Conservation (phyloP, 2,888 invertebrate species). For the Cryptocephalus moraei region DNA sequence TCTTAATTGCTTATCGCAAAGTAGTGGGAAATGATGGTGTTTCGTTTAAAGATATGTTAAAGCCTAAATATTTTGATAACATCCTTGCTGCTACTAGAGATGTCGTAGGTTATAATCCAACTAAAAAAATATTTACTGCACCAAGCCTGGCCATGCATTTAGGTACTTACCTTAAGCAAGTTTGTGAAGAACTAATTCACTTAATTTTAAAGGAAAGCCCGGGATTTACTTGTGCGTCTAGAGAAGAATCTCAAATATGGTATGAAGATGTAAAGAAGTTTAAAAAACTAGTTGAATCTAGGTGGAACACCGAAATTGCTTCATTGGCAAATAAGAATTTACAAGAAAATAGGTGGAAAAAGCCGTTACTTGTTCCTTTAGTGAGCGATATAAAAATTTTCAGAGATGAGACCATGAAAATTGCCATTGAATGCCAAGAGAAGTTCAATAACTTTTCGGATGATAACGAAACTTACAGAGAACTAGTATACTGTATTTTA, state of each 20-base stretch:
- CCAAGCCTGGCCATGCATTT: slow-evolving; percentile 20
- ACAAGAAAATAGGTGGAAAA: slow-evolving; percentile 18
- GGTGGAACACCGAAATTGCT: slow-evolving; percentile 18
- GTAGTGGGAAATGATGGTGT: slow-evolving; percentile 8
- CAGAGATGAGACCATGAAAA: slow-evolving; percentile 12
- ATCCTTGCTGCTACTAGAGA: slow-evolving; percentile 13
- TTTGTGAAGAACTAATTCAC: slow-evolving; percentile 15
- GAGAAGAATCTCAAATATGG: slow-evolving; percentile 1
- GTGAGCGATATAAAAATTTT: slow-evolving; percentile 18
- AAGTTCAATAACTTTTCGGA: slow-evolving; percentile 3
- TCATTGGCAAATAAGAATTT: slow-evolving; percentile 19
- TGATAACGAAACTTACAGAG: slow-evolving; percentile 7
- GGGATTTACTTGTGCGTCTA: slow-evolving; percentile 13
- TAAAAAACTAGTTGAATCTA: slow-evolving; percentile 7
- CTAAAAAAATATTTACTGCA: slow-evolving; percentile 16
- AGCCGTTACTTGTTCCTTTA: slow-evolving; percentile 17
- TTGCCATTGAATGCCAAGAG: slow-evolving; percentile 7
- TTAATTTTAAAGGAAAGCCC: slow-evolving; percentile 14
- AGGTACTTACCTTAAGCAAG: slow-evolving; percentile 15
- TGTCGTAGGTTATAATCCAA: slow-evolving; percentile 15
- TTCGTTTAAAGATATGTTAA: slow-evolving; percentile 13
- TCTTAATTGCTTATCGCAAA: slow-evolving; percentile 11
- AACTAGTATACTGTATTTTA: slow-evolving; percentile 7
- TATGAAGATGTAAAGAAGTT: slow-evolving; percentile 7
- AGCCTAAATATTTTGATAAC: slow-evolving; percentile 16